These are phyloP conservation scores for Pomatorhinus ruficollis DNA, from an alignment of 2,113 vertebrate species.

Conservation along the genomic window DNA sequence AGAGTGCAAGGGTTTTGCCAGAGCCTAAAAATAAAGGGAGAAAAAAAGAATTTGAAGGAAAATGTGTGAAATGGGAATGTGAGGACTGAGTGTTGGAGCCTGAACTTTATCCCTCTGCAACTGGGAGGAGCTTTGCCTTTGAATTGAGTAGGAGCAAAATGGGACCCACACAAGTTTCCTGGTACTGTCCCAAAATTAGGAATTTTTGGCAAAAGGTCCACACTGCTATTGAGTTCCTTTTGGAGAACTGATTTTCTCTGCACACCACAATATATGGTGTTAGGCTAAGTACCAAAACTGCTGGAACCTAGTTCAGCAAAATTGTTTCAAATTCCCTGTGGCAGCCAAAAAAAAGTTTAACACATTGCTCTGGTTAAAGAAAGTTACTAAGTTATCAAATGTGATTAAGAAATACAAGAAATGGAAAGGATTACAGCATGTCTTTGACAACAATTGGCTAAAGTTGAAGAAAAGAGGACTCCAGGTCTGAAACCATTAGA, in stretches of 20 bases:
- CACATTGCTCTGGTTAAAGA: constrained; percentile 56
- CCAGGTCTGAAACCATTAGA: neutral
- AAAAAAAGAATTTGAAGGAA: neutral
- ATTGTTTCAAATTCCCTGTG: constrained; percentile 47
- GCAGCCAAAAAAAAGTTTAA: constrained; percentile 50
- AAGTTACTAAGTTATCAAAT: constrained; percentile 54
- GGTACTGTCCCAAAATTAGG: constrained; percentile 24
- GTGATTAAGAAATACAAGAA: constrained; percentile 65
- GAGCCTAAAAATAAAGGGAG: neutral
- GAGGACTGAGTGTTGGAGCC: neutral
- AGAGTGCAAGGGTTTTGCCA: neutral
- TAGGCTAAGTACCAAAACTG: constrained; percentile 47
- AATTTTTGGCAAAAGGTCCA: constrained; percentile 20
- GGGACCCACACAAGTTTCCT: constrained; percentile 29
- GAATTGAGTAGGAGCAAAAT: neutral
- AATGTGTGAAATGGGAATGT: neutral
- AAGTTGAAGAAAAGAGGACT: constrained; percentile 6
- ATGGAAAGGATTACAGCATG: constrained; percentile 64
- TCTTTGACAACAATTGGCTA: constrained; percentile 35
- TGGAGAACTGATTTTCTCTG: constrained; percentile 21
- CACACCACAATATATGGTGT: constrained; percentile 44
- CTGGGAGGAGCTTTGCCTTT: neutral
- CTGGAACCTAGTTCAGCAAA: constrained; percentile 47
- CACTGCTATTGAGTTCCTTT: constrained; percentile 9
- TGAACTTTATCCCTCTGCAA: neutral